phyloP scores from a whole-genome alignment of 2,888 invertebrate genomes.

The Baronia brevicornis region DNA sequence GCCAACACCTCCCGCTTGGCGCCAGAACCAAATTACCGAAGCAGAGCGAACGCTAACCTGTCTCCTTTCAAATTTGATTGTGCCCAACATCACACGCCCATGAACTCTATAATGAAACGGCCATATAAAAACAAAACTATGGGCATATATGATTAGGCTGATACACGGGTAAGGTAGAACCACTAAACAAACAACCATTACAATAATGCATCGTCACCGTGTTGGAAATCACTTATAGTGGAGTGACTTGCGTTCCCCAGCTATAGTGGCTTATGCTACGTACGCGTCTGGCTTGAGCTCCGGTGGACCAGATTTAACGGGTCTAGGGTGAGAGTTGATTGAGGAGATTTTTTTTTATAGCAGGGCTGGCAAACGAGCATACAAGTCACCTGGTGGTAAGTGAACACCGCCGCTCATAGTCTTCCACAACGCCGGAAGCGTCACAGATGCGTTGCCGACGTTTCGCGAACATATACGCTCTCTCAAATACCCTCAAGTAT shows the following conservation, averaged over 20 bases:
- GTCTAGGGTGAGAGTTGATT: too few relatives aligned
- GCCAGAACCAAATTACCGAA: constrained; percentile 65
- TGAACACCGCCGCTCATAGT: too few relatives aligned
- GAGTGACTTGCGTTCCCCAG: constrained; percentile 64
- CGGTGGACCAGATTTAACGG: constrained; percentile 35
- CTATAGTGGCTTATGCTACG: constrained; percentile 59
- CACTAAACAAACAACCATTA: constrained; percentile 74
- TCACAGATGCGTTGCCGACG: too few relatives aligned
- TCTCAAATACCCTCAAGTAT: too few relatives aligned
- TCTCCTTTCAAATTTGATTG: constrained; percentile 73
- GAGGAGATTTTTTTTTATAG: too few relatives aligned
- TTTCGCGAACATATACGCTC: too few relatives aligned
- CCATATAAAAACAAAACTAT: constrained; percentile 73
- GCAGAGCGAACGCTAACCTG: constrained; percentile 59
- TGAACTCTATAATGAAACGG: constrained; percentile 73
- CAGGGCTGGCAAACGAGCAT: too few relatives aligned
- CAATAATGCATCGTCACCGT: constrained; percentile 67
- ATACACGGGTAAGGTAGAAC: constrained; percentile 75
- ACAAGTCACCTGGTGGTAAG: too few relatives aligned
- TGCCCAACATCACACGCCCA: constrained; percentile 72
- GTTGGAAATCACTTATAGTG: constrained; percentile 74
- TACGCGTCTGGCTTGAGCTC: constrained; percentile 33
- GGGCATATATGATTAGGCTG: constrained; percentile 74
- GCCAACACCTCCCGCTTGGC: constrained; percentile 57
- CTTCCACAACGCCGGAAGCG: too few relatives aligned